Conservation (phyloP, 2,797 vertebrate species). For the Channallabes apus region DNA sequence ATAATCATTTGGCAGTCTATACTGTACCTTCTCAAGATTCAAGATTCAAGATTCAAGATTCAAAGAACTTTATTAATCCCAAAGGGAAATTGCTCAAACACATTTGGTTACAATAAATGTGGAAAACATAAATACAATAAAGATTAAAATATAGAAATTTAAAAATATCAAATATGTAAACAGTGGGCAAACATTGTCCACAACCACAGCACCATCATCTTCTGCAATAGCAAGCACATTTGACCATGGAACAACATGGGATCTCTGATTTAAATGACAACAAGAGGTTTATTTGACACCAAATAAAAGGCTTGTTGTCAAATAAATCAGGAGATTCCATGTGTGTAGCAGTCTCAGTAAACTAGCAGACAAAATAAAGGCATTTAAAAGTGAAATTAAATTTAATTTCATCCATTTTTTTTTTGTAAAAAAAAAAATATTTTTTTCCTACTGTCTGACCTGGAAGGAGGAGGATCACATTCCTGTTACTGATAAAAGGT, state of each 20-base stretch:
- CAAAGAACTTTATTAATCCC: no score
- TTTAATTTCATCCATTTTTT: background rate
- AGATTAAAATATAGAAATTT: background rate
- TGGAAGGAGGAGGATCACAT: constrained; percentile 50
- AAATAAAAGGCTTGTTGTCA: constrained; percentile 52
- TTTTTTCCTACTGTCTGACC: constrained; percentile 3
- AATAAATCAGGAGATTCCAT: constrained; percentile 47
- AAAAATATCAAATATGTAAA: constrained; percentile 6
- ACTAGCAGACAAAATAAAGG: background rate
- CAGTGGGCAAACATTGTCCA: constrained; percentile 27
- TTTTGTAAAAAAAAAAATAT: no score
- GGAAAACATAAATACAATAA: background rate
- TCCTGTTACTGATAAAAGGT: constrained; percentile 57
- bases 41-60: no score
- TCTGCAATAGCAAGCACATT: constrained; percentile 21
- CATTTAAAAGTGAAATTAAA: background rate
- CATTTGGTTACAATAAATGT: constrained; percentile 11
- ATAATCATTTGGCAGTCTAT: background rate
- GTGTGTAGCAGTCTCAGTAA: constrained; percentile 33
- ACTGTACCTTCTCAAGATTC: background rate
- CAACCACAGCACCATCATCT: constrained; percentile 35
- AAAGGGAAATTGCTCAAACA: no score
- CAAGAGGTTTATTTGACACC: constrained; percentile 48
- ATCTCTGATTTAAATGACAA: constrained; percentile 47
- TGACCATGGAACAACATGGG: constrained; percentile 35